Base-by-base conservation (phyloP, 2,888 invertebrate species). In the Homarus gammarus region DNA sequence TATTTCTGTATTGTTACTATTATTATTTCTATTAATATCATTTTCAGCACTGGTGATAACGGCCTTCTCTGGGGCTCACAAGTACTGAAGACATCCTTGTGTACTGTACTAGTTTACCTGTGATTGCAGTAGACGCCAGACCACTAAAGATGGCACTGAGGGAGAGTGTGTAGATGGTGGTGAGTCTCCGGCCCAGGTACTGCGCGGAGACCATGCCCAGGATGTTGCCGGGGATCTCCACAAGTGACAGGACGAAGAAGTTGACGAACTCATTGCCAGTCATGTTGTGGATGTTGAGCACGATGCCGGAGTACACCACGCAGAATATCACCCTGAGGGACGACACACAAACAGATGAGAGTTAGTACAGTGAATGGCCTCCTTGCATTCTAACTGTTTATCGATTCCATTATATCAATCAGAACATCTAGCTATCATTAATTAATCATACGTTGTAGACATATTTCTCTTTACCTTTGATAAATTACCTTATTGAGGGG, bases 251-350 rank as follows among this genome's bases (percentile, higher is more conserved):
- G 22, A 90, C 81, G 64, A 91, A 86, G 81, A 90, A 91, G 78
- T 91, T 91, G 38, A 91, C 64, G 68, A 90, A 84, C 40, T 90
- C 87, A 61, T 68, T 91, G 75, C 91, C 87, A 1, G 78, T 87
- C 87, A 91, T 87, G 81, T 87, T 90, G n/a, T 83, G 87, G 40
- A 91, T 84, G 72, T 84, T 90, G 15, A 89, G 81, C 38, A 84
- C 49, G 44, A 91, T 87, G 22, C 90, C 90, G 31, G 87, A 87
- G 77, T 88, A 85, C 44, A 85, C 84, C 36, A 90, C 82, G 75
- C 89, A 84, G 77, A 89, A 75, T 40, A 89, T 88, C 0, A n/a
- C 64, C 68, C 88, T 88, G 88, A 18, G 44, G 44, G 44, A 44
- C 44, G 44, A 5, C 44, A 44, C 44, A 44, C 44, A 12, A 6